A percentile compares a stretch with the other conserved stretches of the same genome.
These are phyloP conservation scores for Euphydryas editha DNA, from an alignment of 2,888 invertebrate genomes.

Conservation along the genomic window DNA sequence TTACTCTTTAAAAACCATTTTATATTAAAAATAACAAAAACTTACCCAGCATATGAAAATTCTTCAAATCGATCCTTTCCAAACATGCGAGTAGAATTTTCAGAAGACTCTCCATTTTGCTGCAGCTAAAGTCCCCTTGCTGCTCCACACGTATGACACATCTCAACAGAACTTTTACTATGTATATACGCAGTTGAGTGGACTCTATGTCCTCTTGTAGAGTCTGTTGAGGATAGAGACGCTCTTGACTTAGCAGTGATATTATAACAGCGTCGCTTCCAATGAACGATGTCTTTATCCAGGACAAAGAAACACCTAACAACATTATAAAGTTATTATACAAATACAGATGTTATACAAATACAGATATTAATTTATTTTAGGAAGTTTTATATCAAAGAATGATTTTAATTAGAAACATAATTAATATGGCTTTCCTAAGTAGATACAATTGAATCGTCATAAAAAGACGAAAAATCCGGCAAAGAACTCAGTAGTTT, in stretches of 20 bases:
- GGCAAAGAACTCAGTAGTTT: too few relatives aligned
- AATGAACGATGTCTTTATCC: conserved; percentile 68
- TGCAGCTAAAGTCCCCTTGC: conserved; percentile 56
- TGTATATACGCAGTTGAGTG: conserved; percentile 68
- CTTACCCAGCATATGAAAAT: conserved; percentile 78
- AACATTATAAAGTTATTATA: neutral
- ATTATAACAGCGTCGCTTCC: conserved; percentile 66
- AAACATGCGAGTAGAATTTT: conserved; percentile 72
- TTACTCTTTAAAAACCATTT: too few relatives aligned
- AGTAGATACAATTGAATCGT: too few relatives aligned
- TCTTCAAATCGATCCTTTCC: conserved; percentile 69
- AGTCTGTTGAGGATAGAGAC: conserved; percentile 68
- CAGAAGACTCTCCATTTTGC: conserved; percentile 65
- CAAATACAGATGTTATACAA: too few relatives aligned
- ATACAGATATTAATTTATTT: too few relatives aligned
- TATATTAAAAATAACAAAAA: neutral
- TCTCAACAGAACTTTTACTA: conserved; percentile 66
- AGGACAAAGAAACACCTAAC: conserved; percentile 58
- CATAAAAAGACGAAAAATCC: too few relatives aligned
- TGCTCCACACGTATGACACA: conserved; percentile 59
- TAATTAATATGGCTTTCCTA: too few relatives aligned
- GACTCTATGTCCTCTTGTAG: conserved; percentile 67
- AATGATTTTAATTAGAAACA: too few relatives aligned
- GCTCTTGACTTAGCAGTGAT: conserved; percentile 63
- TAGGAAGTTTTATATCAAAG: too few relatives aligned